phyloP scores from a whole-genome alignment of 2,797 vertebrate genomes.

The Cuculus canorus region DNA sequence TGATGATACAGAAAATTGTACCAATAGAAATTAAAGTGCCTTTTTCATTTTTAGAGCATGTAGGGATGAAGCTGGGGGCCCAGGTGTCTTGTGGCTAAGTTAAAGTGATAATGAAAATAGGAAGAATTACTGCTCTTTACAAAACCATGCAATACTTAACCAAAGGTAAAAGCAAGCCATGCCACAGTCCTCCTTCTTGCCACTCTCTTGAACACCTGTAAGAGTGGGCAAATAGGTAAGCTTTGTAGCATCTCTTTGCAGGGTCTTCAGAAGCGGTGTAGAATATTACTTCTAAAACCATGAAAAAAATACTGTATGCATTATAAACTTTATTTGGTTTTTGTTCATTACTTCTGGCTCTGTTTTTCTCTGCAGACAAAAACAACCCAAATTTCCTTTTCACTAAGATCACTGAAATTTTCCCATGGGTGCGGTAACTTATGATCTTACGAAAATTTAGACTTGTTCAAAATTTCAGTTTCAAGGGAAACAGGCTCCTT shows the following conservation, averaged over 20 bases:
- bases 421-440: neutral
- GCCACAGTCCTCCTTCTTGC: neutral
- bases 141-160: neutral
- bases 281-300: neutral
- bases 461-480: neutral
- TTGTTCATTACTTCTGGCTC: neutral
- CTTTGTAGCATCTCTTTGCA: neutral
- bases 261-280: neutral
- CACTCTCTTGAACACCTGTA: neutral
- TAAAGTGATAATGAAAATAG: neutral
- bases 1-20: neutral
- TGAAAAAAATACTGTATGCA: neutral
- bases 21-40: neutral
- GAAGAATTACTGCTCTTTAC: neutral
- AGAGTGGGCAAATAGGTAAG: neutral
- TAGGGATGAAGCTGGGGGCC: neutral
- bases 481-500: neutral
- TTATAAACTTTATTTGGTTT: neutral
- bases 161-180: neutral
- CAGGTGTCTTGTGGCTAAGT: neutral
- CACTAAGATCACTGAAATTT: neutral
- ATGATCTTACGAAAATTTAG: neutral
- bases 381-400: neutral
- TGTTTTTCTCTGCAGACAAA: neutral
- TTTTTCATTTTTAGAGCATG: neutral